Base-by-base conservation (phyloP, 2,797 vertebrate species). In the Graptemys geographica region DNA sequence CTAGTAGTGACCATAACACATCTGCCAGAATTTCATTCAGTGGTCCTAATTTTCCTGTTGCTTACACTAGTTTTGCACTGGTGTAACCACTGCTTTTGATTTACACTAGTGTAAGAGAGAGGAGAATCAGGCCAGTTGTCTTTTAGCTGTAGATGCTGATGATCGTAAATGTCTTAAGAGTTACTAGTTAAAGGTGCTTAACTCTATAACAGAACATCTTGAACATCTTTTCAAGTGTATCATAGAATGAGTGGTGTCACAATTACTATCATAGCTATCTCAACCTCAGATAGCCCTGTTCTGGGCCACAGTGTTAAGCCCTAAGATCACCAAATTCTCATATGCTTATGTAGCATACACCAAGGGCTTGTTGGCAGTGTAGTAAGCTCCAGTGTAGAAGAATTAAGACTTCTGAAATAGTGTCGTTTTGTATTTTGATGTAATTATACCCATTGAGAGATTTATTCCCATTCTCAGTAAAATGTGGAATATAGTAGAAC, bases 41-140 rank as follows among this genome's bases (percentile, higher is more conserved):
- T 72, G 57, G 13, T 21, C 1, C 47, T n/a, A 15, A 31, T 11
- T 11, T 78, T 53, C 53, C 12, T 0, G 1, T 5, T 33, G 37
- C 59, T 62, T 74, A 33, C 79, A 18, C 59, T 59, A 4, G n/a
- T 62, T 81, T 62, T 62, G 25, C 0, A 0, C 33, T 74, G 25
- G 2, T 3, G 1, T 7, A 19, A 52, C 21, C 83, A 62, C 12
- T n/a, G 33, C 31, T 65, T n/a, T 65, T 65, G 31, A n/a, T 18
- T 65, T 65, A n/a, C 31, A 65, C 3, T 65, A 65, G 31, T 65
- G 31, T n/a, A 65, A 65, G 15, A 9, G n/a, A 52, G 52, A 37
- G 23, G 44, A 47, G 23, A 15, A 27, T 65, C 13, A 0, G 59
- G 28, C 31, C 72, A 74, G 18, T 37, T n/a, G 41, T 53, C 41